Percentiles rank a stretch among this genome's conserved stretches.
phyloP scores from a whole-genome alignment of 2,113 vertebrate species.

The Mormoops blainvillei region DNA sequence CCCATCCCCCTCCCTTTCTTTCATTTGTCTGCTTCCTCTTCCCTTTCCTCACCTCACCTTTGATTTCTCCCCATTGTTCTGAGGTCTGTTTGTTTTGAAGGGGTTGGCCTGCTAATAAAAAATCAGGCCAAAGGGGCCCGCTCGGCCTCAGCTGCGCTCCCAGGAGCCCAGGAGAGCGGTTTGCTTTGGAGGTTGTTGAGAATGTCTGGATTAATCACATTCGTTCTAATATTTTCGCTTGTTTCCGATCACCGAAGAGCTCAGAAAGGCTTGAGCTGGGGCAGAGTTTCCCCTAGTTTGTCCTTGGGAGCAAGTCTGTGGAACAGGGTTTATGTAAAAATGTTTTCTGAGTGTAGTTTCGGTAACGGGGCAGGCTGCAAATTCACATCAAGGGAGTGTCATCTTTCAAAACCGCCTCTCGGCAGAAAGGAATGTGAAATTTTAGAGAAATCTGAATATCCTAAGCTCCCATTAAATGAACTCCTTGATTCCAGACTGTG shows the following conservation, averaged over 20 bases:
- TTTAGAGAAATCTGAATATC: constrained; percentile 4
- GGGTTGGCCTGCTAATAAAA: background rate
- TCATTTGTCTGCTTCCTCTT: constrained; percentile 24
- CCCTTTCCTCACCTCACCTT: constrained; percentile 31
- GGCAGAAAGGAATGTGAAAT: background rate
- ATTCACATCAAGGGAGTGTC: constrained; percentile 38
- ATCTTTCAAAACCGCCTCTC: constrained; percentile 51
- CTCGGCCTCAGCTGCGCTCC: background rate
- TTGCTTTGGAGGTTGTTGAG: constrained; percentile 60
- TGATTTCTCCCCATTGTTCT: constrained; percentile 51
- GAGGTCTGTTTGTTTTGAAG: constrained; percentile 45
- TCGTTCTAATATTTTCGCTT: constrained; percentile 47
- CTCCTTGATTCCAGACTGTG: background rate
- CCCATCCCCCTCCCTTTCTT: background rate
- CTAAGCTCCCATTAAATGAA: constrained; percentile 8
- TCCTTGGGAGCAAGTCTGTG: constrained; percentile 53
- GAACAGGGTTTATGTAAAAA: constrained; percentile 55
- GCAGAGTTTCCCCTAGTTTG: constrained; percentile 41
- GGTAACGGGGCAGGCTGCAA: constrained; percentile 23
- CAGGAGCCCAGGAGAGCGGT: background rate
- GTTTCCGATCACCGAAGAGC: constrained; percentile 45
- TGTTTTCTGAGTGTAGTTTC: constrained; percentile 50
- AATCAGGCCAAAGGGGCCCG: background rate
- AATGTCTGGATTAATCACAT: constrained; percentile 58
- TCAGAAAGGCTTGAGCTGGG: background rate